Evolutionary conservation across 2,888 invertebrate genomes (phyloP), one percentile per base, ranked within the genome.

Genomic region (Leptinotarsa juncta): DNA sequence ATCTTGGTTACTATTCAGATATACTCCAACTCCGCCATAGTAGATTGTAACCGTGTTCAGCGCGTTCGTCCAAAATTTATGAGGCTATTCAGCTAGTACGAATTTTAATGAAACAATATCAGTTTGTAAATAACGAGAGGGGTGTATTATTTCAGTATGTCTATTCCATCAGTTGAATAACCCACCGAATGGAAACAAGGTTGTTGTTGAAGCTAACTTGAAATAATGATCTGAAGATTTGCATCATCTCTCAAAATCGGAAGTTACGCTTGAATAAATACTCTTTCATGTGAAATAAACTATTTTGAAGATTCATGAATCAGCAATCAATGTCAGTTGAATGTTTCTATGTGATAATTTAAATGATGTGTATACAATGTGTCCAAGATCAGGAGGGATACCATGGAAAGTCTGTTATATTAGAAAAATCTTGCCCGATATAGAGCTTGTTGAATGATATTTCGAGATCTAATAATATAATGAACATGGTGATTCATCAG

Each of bases 71-170:
- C 50, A 60, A 62, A 67, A 73, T 73, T 73, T 73, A 73, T 73
- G 65, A 26, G 23, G 15, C 73, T 51, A 66, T 73, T 73, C 70
- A 67, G 73, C 70, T 67, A 65, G 70, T 67, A 67, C 69, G 69
- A 66, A 73, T 76, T 76, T 76, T 73, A 76, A 73, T 73, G 70
- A 70, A 76, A 76, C 70, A 75, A 65, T 72, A 75, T 70, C 67
- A 73, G 67, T 70, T 72, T 67, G 57, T 73, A 70, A 51, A 65
- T 65, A 65, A 32, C 65, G 26, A 26, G 3, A 14, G 51, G 18
- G 51, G 42, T 23, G 65, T 20, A 23, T 50, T 67, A 67, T 67
- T 67, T 67, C 23, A 67, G 51, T 50, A 23, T 67, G 23, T 67
- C 50, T 67, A 16, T 51, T 67, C 18, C 23, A 23, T 65, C 65